These are phyloP conservation scores for Moxostoma hubbsi DNA, from an alignment of 2,797 vertebrate species.

Conservation along the genomic window DNA sequence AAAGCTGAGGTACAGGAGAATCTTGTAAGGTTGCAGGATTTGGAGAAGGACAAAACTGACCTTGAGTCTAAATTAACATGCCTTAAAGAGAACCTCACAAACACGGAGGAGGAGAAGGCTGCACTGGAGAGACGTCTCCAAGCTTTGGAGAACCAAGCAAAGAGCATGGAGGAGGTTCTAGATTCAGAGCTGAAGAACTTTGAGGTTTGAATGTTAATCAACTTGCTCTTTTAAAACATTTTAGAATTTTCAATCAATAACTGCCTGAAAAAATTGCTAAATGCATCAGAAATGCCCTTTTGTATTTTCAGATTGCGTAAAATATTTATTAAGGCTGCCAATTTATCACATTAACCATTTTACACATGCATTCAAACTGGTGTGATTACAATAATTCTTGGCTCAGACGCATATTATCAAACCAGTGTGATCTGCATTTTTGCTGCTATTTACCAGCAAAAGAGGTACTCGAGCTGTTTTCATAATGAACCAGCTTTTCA, in stretches of 20 bases:
- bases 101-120: conserved; percentile 74
- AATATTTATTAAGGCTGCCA: no score
- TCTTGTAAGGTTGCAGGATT: conserved; percentile 51
- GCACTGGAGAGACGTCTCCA: conserved; percentile 68
- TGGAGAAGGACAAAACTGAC: conserved; percentile 71
- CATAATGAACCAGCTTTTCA: no score
- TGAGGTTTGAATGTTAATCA: conserved; percentile 52
- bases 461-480: no score
- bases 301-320: no score
- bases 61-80: conserved; percentile 71
- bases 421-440: no score
- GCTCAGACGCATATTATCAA: no score
- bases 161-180: conserved; percentile 73
- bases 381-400: no score
- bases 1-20: conserved; percentile 70
- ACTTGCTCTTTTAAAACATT: not conserved
- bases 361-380: no score
- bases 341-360: no score
- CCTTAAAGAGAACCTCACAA: conserved; percentile 69
- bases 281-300: no score
- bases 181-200: conserved; percentile 79
- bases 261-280: no score
- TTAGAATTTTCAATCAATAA: not conserved
- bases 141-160: conserved; percentile 72
- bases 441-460: no score